Evolutionary conservation across 2,113 vertebrate genomes (phyloP).

Genomic region (Chiloscyllium plagiosum): DNA sequence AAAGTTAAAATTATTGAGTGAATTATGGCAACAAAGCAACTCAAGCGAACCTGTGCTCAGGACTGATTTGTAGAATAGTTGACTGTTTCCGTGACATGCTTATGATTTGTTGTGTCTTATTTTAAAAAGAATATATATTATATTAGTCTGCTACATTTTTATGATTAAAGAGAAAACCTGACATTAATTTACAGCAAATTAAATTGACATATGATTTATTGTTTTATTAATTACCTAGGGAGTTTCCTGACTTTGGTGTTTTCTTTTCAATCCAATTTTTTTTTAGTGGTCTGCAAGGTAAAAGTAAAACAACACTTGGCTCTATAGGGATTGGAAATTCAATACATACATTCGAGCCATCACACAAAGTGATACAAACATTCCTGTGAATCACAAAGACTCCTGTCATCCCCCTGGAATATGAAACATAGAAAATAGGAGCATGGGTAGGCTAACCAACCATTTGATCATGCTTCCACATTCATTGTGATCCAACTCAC

Average conservation of each 20-base stretch:
- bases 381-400: not conserved
- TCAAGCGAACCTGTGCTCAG: not conserved
- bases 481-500: too few species aligned
- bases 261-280: not conserved
- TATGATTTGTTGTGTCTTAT: not conserved
- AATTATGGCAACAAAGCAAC: not conserved
- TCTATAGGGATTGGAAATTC: not conserved
- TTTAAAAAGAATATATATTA: not conserved
- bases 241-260: not conserved
- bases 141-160: not conserved
- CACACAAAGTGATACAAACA: not conserved
- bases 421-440: too few species aligned
- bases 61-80: conserved; percentile 7
- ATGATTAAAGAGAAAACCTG: not conserved
- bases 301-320: not conserved
- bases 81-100: not conserved
- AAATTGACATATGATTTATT: not conserved
- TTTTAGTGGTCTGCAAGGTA: not conserved
- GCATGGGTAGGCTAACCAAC: too few species aligned
- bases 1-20: not conserved
- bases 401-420: not conserved
- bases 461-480: too few species aligned
- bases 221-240: not conserved
- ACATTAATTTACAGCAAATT: not conserved
- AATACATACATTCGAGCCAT: not conserved